Evolutionary conservation across 2,797 vertebrate species (phyloP), one percentile per base, ranked within the genome.

Genomic region (Karalla daura): DNA sequence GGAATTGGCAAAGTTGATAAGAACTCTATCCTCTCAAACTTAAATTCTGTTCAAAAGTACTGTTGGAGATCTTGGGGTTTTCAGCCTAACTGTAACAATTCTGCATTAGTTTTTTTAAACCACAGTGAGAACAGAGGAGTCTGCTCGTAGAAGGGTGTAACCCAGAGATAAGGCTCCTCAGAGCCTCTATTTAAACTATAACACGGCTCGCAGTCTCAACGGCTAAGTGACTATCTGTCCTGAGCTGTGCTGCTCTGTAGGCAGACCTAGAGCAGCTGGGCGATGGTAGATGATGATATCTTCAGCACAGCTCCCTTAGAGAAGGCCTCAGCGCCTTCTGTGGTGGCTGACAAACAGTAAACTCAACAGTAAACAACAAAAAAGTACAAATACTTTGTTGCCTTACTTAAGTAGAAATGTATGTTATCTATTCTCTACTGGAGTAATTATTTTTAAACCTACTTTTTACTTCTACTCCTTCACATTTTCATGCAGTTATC

Each of bases 91-190:
- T 37, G 3, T 13, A 5, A 36, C 14, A 11, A 50, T 23, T 45
- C 47, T 54, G 23, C 2, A 11, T 30, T 44, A 21, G n/a, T n/a
- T 51, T 39, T 12, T 23, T 44, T 47, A 30, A 28, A 21, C n/a
- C n/a, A n/a, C n/a, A n/a, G n/a, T n/a, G 23, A 50, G 54, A 73
- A 69, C 59, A 63, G 50, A 51, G 41, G 35, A 36, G 40, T 32
- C 43, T 51, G 40, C 27, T 20, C 30, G 41, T 56, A 53, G 43
- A 47, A 81, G 89, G 87, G 90, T 61, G 92, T 90, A 72, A 86
- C 86, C 50, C 54, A 54, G 13, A 91, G 92, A 93, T 93, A 92
- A 90, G 78, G 12, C 37, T 33, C 56, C 43, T 39, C 46, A 20
- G 4, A 6, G 54, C 62, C 46, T 59, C 65, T 49, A 36, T 76